Percentiles rank a stretch among this genome's conserved stretches.
phyloP scores from a whole-genome alignment of 2,113 vertebrate species.

The Leucopsar rothschildi region DNA sequence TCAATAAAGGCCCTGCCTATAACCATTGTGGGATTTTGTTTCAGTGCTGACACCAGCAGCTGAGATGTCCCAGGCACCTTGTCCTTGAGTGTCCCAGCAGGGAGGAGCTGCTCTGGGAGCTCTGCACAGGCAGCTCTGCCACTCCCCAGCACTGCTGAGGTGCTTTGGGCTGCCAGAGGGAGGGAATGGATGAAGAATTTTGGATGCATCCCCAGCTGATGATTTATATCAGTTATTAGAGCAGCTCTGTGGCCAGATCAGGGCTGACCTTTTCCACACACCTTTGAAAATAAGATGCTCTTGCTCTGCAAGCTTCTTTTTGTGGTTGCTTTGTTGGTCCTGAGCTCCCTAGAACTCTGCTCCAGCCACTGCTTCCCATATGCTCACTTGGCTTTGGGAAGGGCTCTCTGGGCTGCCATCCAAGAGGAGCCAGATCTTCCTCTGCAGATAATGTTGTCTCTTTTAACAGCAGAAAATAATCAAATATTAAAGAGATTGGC shows the following conservation, averaged over 20 bases:
- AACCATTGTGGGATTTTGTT: too few species aligned
- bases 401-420: neutral
- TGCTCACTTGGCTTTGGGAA: neutral
- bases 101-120: neutral
- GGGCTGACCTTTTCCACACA: neutral
- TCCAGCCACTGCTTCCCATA: neutral
- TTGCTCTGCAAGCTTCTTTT: neutral
- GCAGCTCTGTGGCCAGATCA: neutral
- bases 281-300: neutral
- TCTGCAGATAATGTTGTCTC: neutral
- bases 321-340: neutral
- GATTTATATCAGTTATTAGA: neutral
- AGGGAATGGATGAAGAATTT: neutral
- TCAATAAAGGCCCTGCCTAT: too few species aligned
- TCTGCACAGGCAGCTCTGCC: neutral
- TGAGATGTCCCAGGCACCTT: neutral
- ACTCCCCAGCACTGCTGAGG: neutral
- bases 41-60: neutral
- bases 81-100: neutral
- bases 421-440: neutral
- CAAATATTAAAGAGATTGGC: neutral
- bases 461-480: neutral
- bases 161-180: accelerated
- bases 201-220: neutral
- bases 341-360: neutral